Conservation (phyloP, 23 tunicate species). For the Ciona savignyi region DNA sequence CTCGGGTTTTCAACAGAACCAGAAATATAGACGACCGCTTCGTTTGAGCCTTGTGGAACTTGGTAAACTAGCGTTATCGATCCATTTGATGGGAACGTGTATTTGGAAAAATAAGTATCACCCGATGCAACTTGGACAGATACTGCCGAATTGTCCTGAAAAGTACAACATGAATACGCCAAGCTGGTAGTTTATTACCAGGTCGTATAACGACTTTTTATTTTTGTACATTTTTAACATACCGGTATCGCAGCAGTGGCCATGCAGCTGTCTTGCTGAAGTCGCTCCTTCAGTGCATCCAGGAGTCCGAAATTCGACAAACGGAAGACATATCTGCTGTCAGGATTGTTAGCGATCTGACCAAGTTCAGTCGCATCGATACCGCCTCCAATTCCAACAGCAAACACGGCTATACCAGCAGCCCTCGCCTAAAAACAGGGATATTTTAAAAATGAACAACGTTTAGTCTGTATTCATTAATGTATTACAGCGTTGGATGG, state of each 20-base stretch:
- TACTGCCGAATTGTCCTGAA: conserved; percentile 10
- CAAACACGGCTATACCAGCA: conserved; percentile 12
- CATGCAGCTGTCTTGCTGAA: not conserved
- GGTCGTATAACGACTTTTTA: no score
- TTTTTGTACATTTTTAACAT: no score
- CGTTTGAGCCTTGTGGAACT: not conserved
- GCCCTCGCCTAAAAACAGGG: conserved; percentile 7
- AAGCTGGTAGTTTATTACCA: no score
- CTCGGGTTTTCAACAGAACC: not conserved
- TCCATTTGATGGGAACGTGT: conserved; percentile 1
- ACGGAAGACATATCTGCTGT: not conserved
- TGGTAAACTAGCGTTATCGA: conserved; percentile 1
- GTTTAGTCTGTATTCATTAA: not conserved
- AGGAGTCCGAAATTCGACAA: not conserved
- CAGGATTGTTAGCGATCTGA: conserved; percentile 1
- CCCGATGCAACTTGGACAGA: conserved; percentile 2
- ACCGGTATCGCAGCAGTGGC: conserved; percentile 12
- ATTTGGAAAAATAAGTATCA: conserved; percentile 1
- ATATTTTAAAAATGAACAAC: no score
- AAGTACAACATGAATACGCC: no score
- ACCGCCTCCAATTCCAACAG: conserved; percentile 25
- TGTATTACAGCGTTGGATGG: conserved; percentile 2
- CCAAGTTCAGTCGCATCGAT: conserved; percentile 1
- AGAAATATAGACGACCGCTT: conserved; percentile 11
- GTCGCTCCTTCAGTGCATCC: not conserved